Evolutionary conservation across 2,113 vertebrate species (phyloP).

Genomic region (Erythrocercus mccallii): DNA sequence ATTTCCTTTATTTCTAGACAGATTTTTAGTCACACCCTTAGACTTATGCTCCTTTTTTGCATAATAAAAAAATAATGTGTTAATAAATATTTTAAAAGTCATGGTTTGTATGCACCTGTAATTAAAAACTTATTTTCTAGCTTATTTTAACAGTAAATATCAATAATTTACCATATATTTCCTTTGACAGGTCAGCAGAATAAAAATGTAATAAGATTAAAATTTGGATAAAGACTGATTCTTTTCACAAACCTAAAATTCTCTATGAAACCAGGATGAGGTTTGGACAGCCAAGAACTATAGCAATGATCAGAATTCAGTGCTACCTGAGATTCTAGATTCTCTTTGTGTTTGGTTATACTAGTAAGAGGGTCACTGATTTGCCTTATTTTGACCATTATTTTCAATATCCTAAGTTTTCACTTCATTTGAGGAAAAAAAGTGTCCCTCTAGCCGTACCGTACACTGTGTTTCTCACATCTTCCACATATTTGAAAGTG

Average conservation of each 20-base stretch:
- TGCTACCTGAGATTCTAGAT: background rate
- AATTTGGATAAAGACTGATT: background rate
- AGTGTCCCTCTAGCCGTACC: background rate
- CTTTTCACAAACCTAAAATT: background rate
- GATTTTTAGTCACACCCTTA: background rate
- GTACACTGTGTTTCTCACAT: background rate
- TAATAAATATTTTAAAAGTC: background rate
- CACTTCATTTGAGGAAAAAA: background rate
- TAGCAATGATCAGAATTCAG: background rate
- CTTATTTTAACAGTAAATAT: background rate
- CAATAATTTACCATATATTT: background rate
- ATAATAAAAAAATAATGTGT: background rate
- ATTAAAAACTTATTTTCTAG: background rate
- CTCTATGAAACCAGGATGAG: background rate
- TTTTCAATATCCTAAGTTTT: background rate
- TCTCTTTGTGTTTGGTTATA: background rate
- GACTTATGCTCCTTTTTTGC: background rate
- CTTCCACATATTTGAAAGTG: background rate
- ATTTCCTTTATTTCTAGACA: background rate
- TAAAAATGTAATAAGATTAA: background rate
- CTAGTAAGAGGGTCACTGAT: rapidly evolving
- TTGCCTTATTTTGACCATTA: background rate
- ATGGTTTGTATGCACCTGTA: background rate
- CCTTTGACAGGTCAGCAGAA: background rate
- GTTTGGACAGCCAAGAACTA: background rate